Evolutionary conservation across 92 coral and sea anemone genomes (phyloP).

Genomic region (Bergia puertoricense): DNA sequence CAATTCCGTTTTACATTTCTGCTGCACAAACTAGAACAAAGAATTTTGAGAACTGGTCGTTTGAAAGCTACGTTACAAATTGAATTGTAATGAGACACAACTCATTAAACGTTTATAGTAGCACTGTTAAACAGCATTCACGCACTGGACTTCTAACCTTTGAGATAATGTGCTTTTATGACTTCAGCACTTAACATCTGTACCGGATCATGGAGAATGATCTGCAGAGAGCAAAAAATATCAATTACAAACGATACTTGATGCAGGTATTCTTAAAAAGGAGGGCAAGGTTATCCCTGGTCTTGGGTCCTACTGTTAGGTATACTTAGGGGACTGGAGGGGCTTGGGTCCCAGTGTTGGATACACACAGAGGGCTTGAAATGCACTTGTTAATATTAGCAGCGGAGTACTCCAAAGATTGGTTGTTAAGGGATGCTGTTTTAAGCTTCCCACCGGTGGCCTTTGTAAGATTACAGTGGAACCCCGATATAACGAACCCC

Average conservation of each 20-base stretch:
- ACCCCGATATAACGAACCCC: too few relatives aligned
- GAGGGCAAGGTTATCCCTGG: too few relatives aligned
- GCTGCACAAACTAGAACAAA: background rate
- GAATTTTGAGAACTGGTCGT: background rate
- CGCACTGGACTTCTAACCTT: constrained; percentile 48
- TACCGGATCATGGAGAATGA: constrained; percentile 63
- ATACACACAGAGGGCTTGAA: too few relatives aligned
- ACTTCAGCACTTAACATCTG: constrained; percentile 60
- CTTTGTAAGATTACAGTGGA: too few relatives aligned
- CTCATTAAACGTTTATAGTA: background rate
- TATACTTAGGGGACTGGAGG: too few relatives aligned
- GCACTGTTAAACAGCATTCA: background rate
- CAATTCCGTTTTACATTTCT: too few relatives aligned
- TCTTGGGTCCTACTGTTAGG: too few relatives aligned
- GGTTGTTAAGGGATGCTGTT: too few relatives aligned
- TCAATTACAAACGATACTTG: background rate
- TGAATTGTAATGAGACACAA: background rate
- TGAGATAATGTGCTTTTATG: constrained; percentile 79
- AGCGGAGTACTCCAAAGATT: too few relatives aligned
- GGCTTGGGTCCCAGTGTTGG: too few relatives aligned
- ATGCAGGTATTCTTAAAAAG: background rate
- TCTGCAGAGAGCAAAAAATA: constrained; percentile 45
- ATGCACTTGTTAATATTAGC: too few relatives aligned
- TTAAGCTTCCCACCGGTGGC: too few relatives aligned
- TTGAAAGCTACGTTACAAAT: background rate